Base-by-base conservation (phyloP, 2,113 vertebrate species). In the Megaptera novaeangliae region DNA sequence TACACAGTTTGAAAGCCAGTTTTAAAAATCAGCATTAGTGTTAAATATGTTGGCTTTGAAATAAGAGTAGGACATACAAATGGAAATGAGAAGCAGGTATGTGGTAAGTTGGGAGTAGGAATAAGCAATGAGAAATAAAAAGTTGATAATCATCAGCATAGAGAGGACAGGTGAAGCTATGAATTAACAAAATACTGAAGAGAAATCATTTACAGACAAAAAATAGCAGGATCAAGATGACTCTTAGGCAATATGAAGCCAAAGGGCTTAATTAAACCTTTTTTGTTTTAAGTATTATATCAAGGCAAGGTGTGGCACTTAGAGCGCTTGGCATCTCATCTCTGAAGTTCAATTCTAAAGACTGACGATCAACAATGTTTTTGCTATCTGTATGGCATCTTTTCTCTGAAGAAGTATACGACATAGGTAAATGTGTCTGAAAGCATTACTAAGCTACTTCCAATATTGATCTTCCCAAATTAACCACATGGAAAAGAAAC, bases 391-490 rank as follows among this genome's bases (percentile, higher is more conserved):
- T 46, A 52, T 18, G 39, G 63, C n/a, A 75, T 68, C 75, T 89
- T 96, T 71, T 52, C 84, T 94, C 82, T 77, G 44, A 92, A 92
- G 82, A 87, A 91, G 71, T 55, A 46, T 8, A 82, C 21, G 27
- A 59, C 15, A 52, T 17, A 52, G 15, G 52, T 52, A 52, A 52
- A 52, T 52, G 52, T 52, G 52, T 52, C 15, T 52, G 52, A 52
- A 52, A 52, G 52, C 52, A 52, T 17, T 52, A 52, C 52, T 52
- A 52, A 52, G 5, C 52, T 52, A 15, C 9, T 89, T 91, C 85
- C 34, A 94, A 94, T 75, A 34, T 36, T 96, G 15, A 68, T 64
- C 31, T 96, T 96, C 39, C 55, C 69, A 90, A 96, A 87, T 68
- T 41, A 92, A 68, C n/a, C 41, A 96, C 66, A 87, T n/a, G 31